Evolutionary conservation across 2,113 vertebrate genomes (phyloP), one percentile per base, ranked within the genome.

Genomic region (Alectura lathami): DNA sequence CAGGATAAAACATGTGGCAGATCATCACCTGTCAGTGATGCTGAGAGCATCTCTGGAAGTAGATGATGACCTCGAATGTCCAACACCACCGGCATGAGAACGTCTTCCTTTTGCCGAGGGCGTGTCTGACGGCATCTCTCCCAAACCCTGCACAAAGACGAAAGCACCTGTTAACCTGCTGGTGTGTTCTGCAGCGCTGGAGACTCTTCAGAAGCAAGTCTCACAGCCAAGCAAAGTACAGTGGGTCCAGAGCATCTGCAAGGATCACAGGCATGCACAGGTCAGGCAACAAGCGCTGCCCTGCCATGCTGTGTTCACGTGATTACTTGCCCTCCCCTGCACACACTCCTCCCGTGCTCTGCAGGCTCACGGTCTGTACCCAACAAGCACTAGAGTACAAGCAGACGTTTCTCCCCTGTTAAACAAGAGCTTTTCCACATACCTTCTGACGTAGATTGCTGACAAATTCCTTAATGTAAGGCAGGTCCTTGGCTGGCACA

Each of bases 371-470:
- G 76, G n/a, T 3, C 38, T 5, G 3, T 32, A 66, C 3, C 34
- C 16, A 21, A 3, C 2, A 2, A 17, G 3, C 17, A 45, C 54
- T 6, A 12, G 21, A 12, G 21, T 6, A 36, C 42, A 9, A 0
- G 0, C 51, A 29, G 24, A 13, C 13, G 9, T 32, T 53, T 18
- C 89, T 38, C 57, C 32, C 57, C 14, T 10, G 40, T 9, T 10
- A 15, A 63, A 40, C 13, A 11, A 67, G 60, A 63, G 57, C 40
- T 68, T 47, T 43, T 48, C 74, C 83, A 96, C 93, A 8, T 96
- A 99, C 99, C 98, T 99, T 99, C 80, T 98, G 98, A 38, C 97
- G 98, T 11, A 99, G 98, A 50, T 88, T 98, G 95, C 95, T 96
- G 64, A 99, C 97, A 3, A 97, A 96, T 85, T 99, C 98, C 97